Base-by-base conservation (phyloP, 2,113 vertebrate species). In the Syngnathus floridae region DNA sequence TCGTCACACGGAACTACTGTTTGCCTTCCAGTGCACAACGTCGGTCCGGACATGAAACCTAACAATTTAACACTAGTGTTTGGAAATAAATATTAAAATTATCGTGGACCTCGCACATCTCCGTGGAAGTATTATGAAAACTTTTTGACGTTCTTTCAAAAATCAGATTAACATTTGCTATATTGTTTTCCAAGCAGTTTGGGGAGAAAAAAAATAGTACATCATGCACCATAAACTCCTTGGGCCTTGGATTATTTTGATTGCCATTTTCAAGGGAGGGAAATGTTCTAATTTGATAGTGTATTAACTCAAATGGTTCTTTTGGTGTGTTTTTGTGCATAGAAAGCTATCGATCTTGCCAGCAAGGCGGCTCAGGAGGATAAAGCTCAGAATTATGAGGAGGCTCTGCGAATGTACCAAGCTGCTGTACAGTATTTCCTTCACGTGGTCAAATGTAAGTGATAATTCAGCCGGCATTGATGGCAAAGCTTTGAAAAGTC, bases 261-360 rank as follows among this genome's bases (percentile, higher is more conserved):
- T 26, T 55, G 12, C 40, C 11, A 41, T 41, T 41, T 41, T 9
- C 13, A 6, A 55, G 22, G 26, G 26, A 16, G 13, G 14, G 11
- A 35, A 56, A 16, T 56, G 26, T 5, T 55, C 12, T 26, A 14
- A 56, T 35, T 56, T 14, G 5, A 8, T 8, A 16, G 26, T 17
- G 13, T 56, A 59, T 69, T 12, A 61, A 22, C n/a, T 41, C 38
- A 3, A 40, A 61, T 26, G 40, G 21, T 26, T 26, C 6, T 60
- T 9, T 43, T 59, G 26, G 26, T 74, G 9, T 60, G 1, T 68
- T 11, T 70, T 21, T 78, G 7, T 66, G 57, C 84, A 56, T 85
- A 99, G 97, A 99, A 99, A 95, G 97, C 94, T 62, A 95, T 98
- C 82, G 95, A 98, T 79, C 92, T 98, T 48, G 97, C 94, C 73